Base-by-base conservation (phyloP, 2,113 vertebrate genomes). In the Thalassoma bifasciatum region DNA sequence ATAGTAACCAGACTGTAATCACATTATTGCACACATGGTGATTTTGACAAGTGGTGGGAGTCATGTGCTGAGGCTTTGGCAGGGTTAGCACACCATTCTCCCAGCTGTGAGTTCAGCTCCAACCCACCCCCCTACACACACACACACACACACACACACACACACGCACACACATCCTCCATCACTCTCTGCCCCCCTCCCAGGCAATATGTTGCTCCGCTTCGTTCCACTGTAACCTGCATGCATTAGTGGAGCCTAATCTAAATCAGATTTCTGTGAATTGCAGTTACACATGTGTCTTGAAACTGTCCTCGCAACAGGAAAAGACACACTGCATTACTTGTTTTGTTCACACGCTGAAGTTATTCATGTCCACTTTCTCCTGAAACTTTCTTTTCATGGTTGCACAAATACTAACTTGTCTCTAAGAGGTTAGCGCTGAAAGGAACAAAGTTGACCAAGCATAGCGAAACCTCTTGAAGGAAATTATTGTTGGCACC, bases 1-100 rank as follows among this genome's bases (percentile, higher is more conserved):
- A 98, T 96, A 97, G 95, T 96, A 96, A 96, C 96, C 96, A 96
- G 95, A 95, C 96, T 96, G 95, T 97, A 96, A 97, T 96, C 96
- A 96, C 95, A 96, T 97, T 97, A 96, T 96, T 95, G 95, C 94
- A 94, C 96, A 97, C 95, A 96, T 96, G 95, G 95, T 96, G 96
- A 96, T 95, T 96, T 97, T 89, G 95, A 93, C 95, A 96, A 93
- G 92, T 91, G 89, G 91, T 93, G 89, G 93, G 96, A 95, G 95
- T 96, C 96, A 97, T 96, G 96, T 97, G 96, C 96, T 95, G 95
- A 95, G 94, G 95, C 96, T 97, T 97, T 96, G 96, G 96, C 96
- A 95, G 93, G 47, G 93, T 93, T 91, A 82, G 88, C 79, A 81
- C 95, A 91, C 95, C 93, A 95, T 94, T 95, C 95, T 95, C 95